Evolutionary conservation across 1,140 invertebrate genomes (phyloP).

Genomic region (Camponotus floridanus): DNA sequence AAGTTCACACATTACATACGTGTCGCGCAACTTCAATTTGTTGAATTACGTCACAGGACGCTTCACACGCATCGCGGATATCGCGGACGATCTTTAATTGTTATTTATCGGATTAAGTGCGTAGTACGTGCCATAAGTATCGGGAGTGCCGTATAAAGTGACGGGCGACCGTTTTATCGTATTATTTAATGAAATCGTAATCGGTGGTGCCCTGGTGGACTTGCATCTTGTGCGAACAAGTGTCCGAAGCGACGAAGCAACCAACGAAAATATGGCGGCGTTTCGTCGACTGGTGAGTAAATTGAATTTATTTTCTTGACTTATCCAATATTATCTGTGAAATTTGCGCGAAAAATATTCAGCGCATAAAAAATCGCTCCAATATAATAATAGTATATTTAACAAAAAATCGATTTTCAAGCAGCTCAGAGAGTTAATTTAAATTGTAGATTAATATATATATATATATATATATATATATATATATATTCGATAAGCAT

Average conservation of each 20-base stretch:
- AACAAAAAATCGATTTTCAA: neutral
- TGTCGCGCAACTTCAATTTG: too few species aligned
- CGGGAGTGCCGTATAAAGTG: neutral
- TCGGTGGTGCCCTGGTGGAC: neutral
- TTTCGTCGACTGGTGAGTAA: neutral
- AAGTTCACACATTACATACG: too few species aligned
- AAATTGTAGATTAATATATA: neutral
- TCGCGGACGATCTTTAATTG: neutral
- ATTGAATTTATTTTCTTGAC: neutral
- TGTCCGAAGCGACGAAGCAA: neutral
- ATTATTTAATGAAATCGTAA: neutral
- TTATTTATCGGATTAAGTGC: neutral
- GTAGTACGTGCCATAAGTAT: neutral
- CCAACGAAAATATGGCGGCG: neutral
- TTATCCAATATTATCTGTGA: neutral
- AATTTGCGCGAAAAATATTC: neutral
- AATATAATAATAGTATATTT: neutral
- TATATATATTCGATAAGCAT: constrained; percentile 1
- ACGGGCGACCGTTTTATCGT: neutral
- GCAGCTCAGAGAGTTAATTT: neutral
- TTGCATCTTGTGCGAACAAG: neutral
- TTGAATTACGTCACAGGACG: too few species aligned
- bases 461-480: too few species aligned
- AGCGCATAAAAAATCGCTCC: neutral
- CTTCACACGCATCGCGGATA: neutral